Base-by-base conservation (phyloP, 2,888 invertebrate genomes). In the Eristalinus aeneus region DNA sequence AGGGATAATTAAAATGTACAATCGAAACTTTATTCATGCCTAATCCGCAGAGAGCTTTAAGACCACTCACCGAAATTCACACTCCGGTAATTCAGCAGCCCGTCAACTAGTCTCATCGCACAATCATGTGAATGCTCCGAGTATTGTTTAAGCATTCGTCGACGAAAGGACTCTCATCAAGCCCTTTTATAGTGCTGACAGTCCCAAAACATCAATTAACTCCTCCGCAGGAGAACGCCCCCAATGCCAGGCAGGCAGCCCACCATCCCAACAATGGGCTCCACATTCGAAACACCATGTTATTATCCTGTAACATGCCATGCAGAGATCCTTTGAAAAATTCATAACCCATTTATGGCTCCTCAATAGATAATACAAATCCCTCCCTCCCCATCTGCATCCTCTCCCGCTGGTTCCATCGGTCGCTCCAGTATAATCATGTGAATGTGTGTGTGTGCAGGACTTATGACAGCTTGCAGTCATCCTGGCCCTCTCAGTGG, bases 401-500 rank as follows among this genome's bases (percentile, higher is more conserved):
- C 27, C 27, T 27, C 27, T 27, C 27, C 4, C 39, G 8, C 46
- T 10, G 6, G 34, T 16, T 8, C 1, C 16, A 6, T 16, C 46
- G 46, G 1, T n/a, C 27, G 36, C 53, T 23, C 56, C 11, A 32
- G 22, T 34, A 1, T 1, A 5, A 60, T 3, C 1, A 16, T 12
- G 34, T 72, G 54, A 32, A 67, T 32, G 46, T 53, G 64, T 53
- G 31, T 46, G 46, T 46, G 46, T 56, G 56, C 65, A 72, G 31
- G 68, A 72, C 39, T 71, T 84, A 27, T 80, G 67, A 72, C 84
- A 75, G 63, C 67, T 80, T 72, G 67, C 72, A 72, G 71, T 68
- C 71, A 65, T 75, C 61, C 69, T 54, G n/a, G 22, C 20, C 39
- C 10, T 39, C 34, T 23, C 64, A 23, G 64, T 74, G 27, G 64